Evolutionary conservation across 2,113 vertebrate genomes (phyloP).

Genomic region (Aspiorhynchus laticeps): DNA sequence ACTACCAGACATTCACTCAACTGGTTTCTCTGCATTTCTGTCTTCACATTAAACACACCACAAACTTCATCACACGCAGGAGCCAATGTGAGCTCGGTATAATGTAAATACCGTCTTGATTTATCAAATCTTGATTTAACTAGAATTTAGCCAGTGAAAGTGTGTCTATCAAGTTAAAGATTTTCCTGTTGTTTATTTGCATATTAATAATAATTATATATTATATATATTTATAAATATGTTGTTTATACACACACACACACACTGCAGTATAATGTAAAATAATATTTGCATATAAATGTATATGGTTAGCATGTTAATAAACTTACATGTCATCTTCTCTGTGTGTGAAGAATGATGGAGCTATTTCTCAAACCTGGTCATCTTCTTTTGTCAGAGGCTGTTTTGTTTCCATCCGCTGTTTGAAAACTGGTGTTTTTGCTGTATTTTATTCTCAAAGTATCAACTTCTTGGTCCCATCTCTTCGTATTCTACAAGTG

Average conservation of each 20-base stretch:
- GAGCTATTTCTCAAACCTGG: neutral
- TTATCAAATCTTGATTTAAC: neutral
- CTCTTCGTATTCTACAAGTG: neutral
- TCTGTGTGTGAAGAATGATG: neutral
- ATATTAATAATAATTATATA: too few relatives aligned
- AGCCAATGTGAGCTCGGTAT: neutral
- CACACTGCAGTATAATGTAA: neutral
- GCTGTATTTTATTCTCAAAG: neutral
- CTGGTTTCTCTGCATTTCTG: constrained; percentile 46
- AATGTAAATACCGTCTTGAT: neutral
- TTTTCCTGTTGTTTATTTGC: too few relatives aligned
- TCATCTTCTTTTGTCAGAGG: neutral
- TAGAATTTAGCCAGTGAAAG: neutral
- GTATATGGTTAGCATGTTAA: neutral
- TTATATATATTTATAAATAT: too few relatives aligned
- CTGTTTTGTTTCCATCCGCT: neutral
- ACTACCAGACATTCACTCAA: constrained; percentile 26
- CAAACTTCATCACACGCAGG: neutral
- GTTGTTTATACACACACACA: neutral
- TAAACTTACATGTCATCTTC: constrained; percentile 40
- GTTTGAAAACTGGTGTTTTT: neutral
- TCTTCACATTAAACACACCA: neutral
- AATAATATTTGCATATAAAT: neutral
- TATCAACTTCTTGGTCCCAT: neutral
- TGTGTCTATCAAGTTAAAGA: too few relatives aligned